A percentile compares a stretch with the other conserved stretches of the same genome.
These are phyloP conservation scores for Conomelus anceps DNA, from an alignment of 2,888 invertebrate genomes.

Conservation along the genomic window DNA sequence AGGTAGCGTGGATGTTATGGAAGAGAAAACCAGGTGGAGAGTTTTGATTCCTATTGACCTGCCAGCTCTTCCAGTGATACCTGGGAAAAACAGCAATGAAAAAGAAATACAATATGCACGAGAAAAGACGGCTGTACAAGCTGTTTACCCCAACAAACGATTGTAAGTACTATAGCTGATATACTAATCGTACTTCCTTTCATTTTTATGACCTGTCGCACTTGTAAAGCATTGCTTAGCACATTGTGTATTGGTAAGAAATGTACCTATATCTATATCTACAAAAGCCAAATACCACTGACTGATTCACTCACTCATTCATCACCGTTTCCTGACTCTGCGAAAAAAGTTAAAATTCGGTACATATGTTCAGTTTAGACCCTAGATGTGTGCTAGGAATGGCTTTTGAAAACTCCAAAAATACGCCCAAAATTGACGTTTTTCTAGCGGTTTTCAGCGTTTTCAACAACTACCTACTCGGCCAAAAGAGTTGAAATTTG, in stretches of 20 bases:
- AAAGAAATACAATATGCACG: conserved; percentile 79
- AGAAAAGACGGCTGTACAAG: conserved; percentile 72
- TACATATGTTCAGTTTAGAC: no score
- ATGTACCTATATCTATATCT: no score
- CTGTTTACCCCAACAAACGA: conserved; percentile 66
- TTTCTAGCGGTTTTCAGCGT: no score
- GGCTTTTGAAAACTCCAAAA: no score
- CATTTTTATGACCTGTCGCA: conserved; percentile 17
- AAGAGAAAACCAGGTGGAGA: conserved; percentile 71
- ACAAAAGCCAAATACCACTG: no score
- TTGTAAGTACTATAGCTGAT: conserved; percentile 28
- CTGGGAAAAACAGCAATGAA: conserved; percentile 77
- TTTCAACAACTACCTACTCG: no score
- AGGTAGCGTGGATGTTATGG: conserved; percentile 53
- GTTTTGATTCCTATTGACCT: conserved; percentile 62
- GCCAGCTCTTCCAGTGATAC: conserved; percentile 54
- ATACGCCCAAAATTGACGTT: no score
- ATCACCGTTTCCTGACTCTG: no score
- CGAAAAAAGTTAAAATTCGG: no score
- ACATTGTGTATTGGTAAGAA: neutral
- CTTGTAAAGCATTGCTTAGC: neutral
- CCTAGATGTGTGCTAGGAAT: no score
- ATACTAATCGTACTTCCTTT: neutral
- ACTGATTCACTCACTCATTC: no score
- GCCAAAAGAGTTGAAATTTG: no score